Conservation (phyloP, 2,888 invertebrate species). For the Scrobipalpa costella region DNA sequence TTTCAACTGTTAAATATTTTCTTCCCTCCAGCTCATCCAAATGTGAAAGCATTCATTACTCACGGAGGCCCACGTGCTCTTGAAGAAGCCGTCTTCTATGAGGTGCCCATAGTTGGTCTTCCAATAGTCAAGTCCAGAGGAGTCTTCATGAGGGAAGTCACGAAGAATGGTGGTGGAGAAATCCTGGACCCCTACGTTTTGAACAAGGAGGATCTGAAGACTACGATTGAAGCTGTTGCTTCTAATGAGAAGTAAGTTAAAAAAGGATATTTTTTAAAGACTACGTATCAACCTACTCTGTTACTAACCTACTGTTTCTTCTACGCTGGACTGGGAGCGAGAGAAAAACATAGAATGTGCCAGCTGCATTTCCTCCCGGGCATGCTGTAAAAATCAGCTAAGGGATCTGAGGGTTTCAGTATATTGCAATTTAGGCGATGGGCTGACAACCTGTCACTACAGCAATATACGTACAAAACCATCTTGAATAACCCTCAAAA, state of each 20-base stretch:
- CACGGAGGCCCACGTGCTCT: conserved; percentile 71
- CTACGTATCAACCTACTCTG: no score
- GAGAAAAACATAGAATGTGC: no score
- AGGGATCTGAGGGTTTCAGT: no score
- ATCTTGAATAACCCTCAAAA: no score
- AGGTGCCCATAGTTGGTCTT: conserved; percentile 68
- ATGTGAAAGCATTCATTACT: conserved; percentile 69
- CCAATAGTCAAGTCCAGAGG: conserved; percentile 62
- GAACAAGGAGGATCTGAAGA: conserved; percentile 59
- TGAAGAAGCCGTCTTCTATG: conserved; percentile 71
- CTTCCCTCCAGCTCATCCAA: conserved; percentile 63
- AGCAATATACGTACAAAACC: no score
- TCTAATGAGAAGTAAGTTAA: conserved; percentile 56
- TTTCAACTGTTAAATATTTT: background rate
- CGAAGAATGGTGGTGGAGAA: conserved; percentile 62
- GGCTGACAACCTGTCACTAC: no score
- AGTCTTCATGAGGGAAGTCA: conserved; percentile 64
- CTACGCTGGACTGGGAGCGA: no score
- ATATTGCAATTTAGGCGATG: no score
- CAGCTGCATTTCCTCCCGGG: no score
- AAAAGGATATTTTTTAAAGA: no score
- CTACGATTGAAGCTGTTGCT: conserved; percentile 53
- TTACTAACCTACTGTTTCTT: no score
- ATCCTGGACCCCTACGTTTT: conserved; percentile 63
- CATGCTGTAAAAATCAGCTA: no score